Evolutionary conservation across 92 coral and sea anemone species (phyloP).

Genomic region (Umimayanthus chanpuru): DNA sequence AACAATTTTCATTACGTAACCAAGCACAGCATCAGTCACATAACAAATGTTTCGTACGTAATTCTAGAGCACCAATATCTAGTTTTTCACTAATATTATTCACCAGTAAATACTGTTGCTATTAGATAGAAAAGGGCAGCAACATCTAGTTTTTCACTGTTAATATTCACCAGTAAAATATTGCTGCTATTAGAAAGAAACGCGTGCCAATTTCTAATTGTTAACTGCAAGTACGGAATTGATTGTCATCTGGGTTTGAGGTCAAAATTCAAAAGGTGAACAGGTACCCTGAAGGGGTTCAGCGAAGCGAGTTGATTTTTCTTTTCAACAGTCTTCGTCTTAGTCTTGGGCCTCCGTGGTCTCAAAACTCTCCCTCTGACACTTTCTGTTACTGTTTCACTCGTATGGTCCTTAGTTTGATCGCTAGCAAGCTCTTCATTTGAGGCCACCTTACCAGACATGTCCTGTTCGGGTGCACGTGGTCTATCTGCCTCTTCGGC

Average conservation of each 20-base stretch:
- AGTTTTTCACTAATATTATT: no score
- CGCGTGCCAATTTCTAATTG: no score
- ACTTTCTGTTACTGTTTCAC: background rate
- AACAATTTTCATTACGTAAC: no score
- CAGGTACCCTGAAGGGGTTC: constrained; percentile 91
- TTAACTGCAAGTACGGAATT: no score
- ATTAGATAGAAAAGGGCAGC: background rate
- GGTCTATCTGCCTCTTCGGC: no score
- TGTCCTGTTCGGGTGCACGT: no score
- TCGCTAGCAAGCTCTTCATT: no score
- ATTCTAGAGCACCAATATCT: background rate
- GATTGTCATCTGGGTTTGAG: background rate
- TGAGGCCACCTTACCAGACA: no score
- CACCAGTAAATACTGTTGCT: background rate
- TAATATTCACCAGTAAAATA: no score
- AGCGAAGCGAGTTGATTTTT: constrained; percentile 69
- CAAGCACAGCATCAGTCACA: background rate
- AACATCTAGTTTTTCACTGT: background rate
- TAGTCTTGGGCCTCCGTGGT: background rate
- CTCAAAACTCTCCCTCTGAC: constrained; percentile 17
- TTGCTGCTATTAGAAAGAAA: no score
- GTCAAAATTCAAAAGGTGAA: constrained; percentile 71
- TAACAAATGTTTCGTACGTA: background rate
- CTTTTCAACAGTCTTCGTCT: constrained; percentile 16
- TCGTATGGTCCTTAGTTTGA: background rate